A percentile compares a stretch with the other conserved stretches of the same genome.
These are phyloP conservation scores for Porites rus DNA, from an alignment of 92 coral and sea anemone species.

Conservation along the genomic window DNA sequence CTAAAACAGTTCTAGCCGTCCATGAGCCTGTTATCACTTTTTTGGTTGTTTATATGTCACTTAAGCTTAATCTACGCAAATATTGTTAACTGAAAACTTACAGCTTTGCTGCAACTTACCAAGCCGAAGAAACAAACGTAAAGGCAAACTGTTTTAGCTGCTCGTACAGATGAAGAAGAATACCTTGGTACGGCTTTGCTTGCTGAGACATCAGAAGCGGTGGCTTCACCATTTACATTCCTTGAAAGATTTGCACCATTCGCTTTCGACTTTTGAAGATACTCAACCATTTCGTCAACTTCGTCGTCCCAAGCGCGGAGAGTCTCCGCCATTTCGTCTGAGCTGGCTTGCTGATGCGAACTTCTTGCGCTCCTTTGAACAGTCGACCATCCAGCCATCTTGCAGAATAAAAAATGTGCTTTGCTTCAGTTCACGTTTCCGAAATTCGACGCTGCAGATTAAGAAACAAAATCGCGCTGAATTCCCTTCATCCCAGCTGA, in stretches of 20 bases:
- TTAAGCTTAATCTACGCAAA: too few species aligned
- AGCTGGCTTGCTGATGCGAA: constrained; percentile 56
- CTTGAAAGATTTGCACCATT: constrained; percentile 17
- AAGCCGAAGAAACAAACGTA: constrained; percentile 84
- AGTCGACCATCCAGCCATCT: constrained; percentile 42
- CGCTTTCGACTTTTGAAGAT: constrained; percentile 62
- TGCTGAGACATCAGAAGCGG: not conserved
- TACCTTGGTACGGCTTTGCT: constrained; percentile 26
- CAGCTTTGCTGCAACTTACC: constrained; percentile 65
- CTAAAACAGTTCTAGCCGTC: too few species aligned
- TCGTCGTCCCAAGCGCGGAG: constrained; percentile 92
- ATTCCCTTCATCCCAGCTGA: too few species aligned
- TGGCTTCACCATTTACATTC: constrained; percentile 20
- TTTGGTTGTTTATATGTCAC: too few species aligned
- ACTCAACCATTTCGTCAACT: constrained; percentile 92
- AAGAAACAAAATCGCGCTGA: too few species aligned
- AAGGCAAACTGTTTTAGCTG: constrained; percentile 65
- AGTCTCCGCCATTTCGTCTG: constrained; percentile 90
- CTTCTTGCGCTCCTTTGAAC: constrained; percentile 1
- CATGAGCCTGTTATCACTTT: too few species aligned
- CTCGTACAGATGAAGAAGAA: constrained; percentile 26
- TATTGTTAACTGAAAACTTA: not conserved
- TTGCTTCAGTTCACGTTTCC: not conserved
- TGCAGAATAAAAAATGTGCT: not conserved
- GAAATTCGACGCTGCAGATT: not conserved